phyloP scores from a whole-genome alignment of 2,888 invertebrate genomes.

The Digitonthophagus gazella region DNA sequence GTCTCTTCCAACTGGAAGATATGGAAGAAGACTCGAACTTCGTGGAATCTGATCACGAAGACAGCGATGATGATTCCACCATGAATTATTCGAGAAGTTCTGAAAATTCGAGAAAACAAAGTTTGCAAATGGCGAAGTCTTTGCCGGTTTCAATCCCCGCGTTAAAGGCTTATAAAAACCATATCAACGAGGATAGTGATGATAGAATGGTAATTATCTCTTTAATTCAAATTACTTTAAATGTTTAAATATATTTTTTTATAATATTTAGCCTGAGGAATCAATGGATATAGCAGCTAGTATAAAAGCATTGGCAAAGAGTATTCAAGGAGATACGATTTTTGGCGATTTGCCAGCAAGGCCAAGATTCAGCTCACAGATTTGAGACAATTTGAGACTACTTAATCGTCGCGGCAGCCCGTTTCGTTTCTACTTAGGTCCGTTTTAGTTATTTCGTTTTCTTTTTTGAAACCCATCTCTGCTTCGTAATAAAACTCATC shows the following conservation, averaged over 20 bases:
- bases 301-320: slow-evolving; percentile 88
- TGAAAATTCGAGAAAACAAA: neutral
- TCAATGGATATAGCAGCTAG: slow-evolving; percentile 84
- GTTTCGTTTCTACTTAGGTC: neutral
- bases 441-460: neutral
- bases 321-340: slow-evolving; percentile 82
- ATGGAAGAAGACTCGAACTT: slow-evolving; percentile 51
- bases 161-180: slow-evolving; percentile 40
- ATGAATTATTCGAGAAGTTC: neutral
- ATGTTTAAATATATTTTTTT: slow-evolving; percentile 7
- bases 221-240: no score
- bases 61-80: slow-evolving; percentile 66
- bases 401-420: neutral
- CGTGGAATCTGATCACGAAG: slow-evolving; percentile 61
- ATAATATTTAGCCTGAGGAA: slow-evolving; percentile 52
- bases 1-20: slow-evolving; percentile 77
- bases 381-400: slow-evolving; percentile 59
- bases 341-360: slow-evolving; percentile 81
- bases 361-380: slow-evolving; percentile 81
- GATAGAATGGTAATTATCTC: slow-evolving; percentile 33
- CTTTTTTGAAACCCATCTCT: no score
- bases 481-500: no score
- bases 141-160: slow-evolving; percentile 75
- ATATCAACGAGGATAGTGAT: slow-evolving; percentile 53
- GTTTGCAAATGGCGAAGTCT: slow-evolving; percentile 63